Conservation (phyloP, 2,888 invertebrate species). For the Catocala sponsa region DNA sequence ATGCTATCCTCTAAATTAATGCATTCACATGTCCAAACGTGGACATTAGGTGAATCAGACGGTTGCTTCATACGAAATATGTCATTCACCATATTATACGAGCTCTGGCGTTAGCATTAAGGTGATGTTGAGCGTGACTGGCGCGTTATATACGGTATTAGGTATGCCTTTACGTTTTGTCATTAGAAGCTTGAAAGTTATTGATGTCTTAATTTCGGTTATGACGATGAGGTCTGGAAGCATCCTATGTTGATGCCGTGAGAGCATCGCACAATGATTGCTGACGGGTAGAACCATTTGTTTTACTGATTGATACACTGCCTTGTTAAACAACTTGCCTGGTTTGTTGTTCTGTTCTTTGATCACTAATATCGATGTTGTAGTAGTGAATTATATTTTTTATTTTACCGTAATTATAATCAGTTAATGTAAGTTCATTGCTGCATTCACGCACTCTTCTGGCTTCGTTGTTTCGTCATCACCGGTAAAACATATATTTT, state of each 20-base stretch:
- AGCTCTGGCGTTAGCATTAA: constrained; percentile 55
- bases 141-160: constrained; percentile 75
- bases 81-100: constrained; percentile 60
- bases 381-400: too few species aligned
- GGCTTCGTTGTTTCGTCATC: too few species aligned
- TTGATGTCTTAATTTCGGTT: constrained; percentile 84
- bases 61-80: constrained; percentile 59
- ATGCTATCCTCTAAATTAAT: constrained; percentile 62
- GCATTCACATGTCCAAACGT: constrained; percentile 67
- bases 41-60: constrained; percentile 60
- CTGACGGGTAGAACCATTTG: constrained; percentile 48
- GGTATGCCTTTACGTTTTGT: constrained; percentile 72
- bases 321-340: too few species aligned
- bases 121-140: constrained; percentile 76
- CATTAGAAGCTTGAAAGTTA: constrained; percentile 69
- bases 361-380: too few species aligned
- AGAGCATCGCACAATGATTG: constrained; percentile 29
- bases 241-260: constrained; percentile 65
- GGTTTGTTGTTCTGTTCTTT: too few species aligned
- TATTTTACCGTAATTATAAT: too few species aligned
- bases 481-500: too few species aligned
- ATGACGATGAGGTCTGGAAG: constrained; percentile 74
- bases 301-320: too few species aligned
- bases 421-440: too few species aligned
- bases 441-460: too few species aligned